Evolutionary conservation across 1,140 invertebrate species (phyloP), one percentile per base, ranked within the genome.

Genomic region (Pectinophora gossypiella): DNA sequence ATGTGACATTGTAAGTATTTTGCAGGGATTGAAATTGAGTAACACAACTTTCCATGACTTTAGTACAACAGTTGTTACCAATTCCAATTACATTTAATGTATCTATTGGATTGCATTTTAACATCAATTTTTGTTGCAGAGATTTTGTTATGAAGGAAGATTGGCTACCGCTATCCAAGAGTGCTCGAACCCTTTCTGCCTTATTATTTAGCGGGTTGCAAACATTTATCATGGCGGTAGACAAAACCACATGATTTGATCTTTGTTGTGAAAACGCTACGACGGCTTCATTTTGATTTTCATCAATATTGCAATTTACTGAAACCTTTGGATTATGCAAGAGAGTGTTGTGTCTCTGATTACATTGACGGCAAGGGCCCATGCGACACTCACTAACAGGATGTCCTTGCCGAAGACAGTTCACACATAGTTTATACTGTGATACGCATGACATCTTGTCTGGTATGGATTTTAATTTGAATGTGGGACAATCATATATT

Each of bases 201-300:
- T 49, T 35, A 36, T 62, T 52, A 12, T 21, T 57, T 16, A 19
- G 38, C 23, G 62, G 66, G 51, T 68, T 65, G 13, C 18, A 35
- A 3, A 61, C 52, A 19, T 63, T 54, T 15, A 68, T 57, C 18
- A 68, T 19, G 16, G 67, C 67, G 43, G 67, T 70, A 16, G 61
- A 67, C 16, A 70, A 42, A 23, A 67, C n/a, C 19, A 3, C 56
- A 21, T 16, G 21, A 56, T 42, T 36, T 54, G 12, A 54, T 40
- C n/a, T n/a, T n/a, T n/a, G n/a, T n/a, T n/a, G n/a, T n/a, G n/a
- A n/a, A n/a, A n/a, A n/a, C n/a, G n/a, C n/a, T n/a, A n/a, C n/a
- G n/a, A n/a, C n/a, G n/a, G n/a, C n/a, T n/a, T n/a, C n/a, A n/a
- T n/a, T n/a, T n/a, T n/a, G n/a, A n/a, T n/a, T n/a, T n/a, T n/a